Evolutionary conservation across 2,888 invertebrate genomes (phyloP).

Genomic region (Drosophila mettleri): DNA sequence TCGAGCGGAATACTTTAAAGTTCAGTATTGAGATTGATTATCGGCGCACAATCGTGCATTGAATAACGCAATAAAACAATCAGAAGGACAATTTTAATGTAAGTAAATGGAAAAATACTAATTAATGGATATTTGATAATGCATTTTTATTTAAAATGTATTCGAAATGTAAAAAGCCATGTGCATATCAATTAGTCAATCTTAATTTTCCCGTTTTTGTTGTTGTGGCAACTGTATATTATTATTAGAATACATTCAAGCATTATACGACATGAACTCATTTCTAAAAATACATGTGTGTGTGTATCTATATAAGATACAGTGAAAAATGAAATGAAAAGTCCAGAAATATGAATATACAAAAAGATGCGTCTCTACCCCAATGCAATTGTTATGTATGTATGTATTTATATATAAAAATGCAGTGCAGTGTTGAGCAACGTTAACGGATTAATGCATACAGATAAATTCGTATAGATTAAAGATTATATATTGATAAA

Average conservation of each 20-base stretch:
- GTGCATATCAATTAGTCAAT: conserved; percentile 35
- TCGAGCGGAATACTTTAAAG: not conserved
- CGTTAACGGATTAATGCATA: not conserved
- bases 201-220: conserved; percentile 27
- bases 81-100: conserved; percentile 17
- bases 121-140: conserved; percentile 2
- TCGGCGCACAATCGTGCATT: not conserved
- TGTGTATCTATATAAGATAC: not conserved
- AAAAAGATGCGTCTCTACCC: not conserved
- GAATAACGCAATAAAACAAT: conserved; percentile 6
- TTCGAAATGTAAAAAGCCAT: not conserved
- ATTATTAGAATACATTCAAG: conserved; percentile 42
- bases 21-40: conserved; percentile 13
- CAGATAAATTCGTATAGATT: not conserved
- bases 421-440: not conserved
- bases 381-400: not conserved
- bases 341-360: not conserved
- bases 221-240: conserved; percentile 39
- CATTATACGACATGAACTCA: conserved; percentile 35
- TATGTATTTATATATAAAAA: not conserved
- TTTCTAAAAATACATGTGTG: conserved; percentile 35
- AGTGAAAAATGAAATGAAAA: not conserved
- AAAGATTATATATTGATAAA: no score
- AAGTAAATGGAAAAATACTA: conserved; percentile 20
- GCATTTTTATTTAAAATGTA: not conserved